Evolutionary conservation across 2,113 vertebrate species (phyloP), one percentile per base, ranked within the genome.

Genomic region (Burhinus oedicnemus): DNA sequence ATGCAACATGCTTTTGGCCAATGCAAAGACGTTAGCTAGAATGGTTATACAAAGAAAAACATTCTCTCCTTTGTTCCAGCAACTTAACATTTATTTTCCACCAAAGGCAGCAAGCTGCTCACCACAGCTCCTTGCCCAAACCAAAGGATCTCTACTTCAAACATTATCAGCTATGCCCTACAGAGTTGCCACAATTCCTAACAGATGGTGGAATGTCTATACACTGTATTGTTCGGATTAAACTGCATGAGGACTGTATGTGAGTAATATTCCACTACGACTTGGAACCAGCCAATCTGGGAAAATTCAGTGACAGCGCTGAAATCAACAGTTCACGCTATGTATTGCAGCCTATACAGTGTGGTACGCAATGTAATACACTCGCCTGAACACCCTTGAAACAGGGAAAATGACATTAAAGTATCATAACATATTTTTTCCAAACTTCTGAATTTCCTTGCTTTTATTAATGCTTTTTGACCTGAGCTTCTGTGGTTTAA

Each of bases 401-500:
- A 38, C 6, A 38, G 12, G 11, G 15, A 95, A 93, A 95, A 85
- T 42, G 12, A 16, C 58, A 70, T 83, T 84, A 65, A 68, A 84
- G 38, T 58, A 66, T 62, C 17, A 6, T 18, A 79, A 52, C 9
- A 0, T 60, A 51, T 87, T 97, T 97, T 85, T 32, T 74, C 83
- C 72, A 21, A 62, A 85, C 82, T 94, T 92, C 62, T 94, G 94
- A 91, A 95, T 96, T 92, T 89, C 94, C 69, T 83, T 78, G 68
- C 86, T 95, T 95, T 95, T 95, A 97, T 97, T 95, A 97, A 96
- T 94, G 94, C 90, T 96, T 96, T 94, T 72, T 88, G 93, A 95
- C 68, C 49, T 34, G 90, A 93, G 83, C 96, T 95, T 47, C 91
- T 91, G 83, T 89, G 96, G 95, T 98, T 98, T 98, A 97, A 98